Percentiles rank a stretch among this genome's conserved stretches.
Conservation (phyloP, 2,888 invertebrate species). For the Augochlorella aurata region DNA sequence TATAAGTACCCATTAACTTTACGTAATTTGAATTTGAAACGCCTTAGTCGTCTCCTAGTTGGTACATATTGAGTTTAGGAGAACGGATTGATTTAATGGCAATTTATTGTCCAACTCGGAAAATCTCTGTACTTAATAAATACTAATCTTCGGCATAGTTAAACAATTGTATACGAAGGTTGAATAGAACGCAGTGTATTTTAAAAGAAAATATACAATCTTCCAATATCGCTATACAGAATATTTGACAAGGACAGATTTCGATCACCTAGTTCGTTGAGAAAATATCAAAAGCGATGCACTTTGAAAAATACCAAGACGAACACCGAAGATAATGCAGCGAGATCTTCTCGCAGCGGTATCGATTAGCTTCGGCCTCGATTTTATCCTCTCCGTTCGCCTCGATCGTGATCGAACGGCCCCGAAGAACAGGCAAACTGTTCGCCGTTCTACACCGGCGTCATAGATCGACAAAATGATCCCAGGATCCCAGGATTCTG, state of each 20-base stretch:
- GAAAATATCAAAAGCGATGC: no score
- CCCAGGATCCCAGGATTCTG: slow-evolving; percentile 41
- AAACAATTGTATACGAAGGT: no score
- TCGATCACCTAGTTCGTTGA: no score
- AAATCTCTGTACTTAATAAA: no score
- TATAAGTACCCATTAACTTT: neutral
- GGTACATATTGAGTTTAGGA: no score
- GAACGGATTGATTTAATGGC: no score
- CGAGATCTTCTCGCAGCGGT: neutral
- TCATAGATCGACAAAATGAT: slow-evolving; percentile 43
- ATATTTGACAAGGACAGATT: no score
- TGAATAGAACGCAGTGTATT: no score
- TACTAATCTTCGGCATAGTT: no score
- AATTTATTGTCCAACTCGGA: no score
- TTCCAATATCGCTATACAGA: no score
- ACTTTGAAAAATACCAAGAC: neutral
- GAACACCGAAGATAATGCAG: neutral
- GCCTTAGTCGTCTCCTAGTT: neutral
- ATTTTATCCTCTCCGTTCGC: neutral
- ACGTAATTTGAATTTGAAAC: neutral
- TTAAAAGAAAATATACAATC: no score
- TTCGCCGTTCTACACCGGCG: neutral
- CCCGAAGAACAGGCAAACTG: neutral
- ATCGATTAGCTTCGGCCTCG: slow-evolving; percentile 5
- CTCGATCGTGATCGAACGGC: slow-evolving; percentile 16